Evolutionary conservation across 2,888 invertebrate species (phyloP).

Genomic region (Drosophila leonis): DNA sequence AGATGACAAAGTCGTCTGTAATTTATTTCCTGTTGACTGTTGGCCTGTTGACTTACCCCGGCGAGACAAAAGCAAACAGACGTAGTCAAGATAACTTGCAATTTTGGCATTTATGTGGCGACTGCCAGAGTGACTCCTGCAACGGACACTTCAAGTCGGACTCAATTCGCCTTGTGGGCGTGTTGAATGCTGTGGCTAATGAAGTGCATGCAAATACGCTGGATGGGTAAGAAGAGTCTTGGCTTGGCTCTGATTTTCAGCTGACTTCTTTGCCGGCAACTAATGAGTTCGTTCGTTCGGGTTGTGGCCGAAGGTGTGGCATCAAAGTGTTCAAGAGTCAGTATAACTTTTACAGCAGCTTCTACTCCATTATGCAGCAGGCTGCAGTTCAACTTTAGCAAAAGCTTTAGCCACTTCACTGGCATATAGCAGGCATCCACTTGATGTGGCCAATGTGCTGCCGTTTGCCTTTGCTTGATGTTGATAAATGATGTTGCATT

Average conservation of each 20-base stretch:
- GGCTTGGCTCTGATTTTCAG: slow-evolving; percentile 41
- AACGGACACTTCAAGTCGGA: slow-evolving; percentile 28
- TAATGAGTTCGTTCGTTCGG: slow-evolving; percentile 61
- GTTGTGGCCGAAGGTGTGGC: slow-evolving; percentile 58
- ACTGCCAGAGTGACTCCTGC: slow-evolving; percentile 9
- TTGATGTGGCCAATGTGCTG: slow-evolving; percentile 71
- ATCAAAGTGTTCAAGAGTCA: slow-evolving; percentile 33
- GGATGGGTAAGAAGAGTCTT: slow-evolving; percentile 10
- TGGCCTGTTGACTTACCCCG: slow-evolving; percentile 61
- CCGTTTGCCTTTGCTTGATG: slow-evolving; percentile 66
- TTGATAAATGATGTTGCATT: slow-evolving; percentile 81
- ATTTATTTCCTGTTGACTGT: slow-evolving; percentile 64
- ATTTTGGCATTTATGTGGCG: slow-evolving; percentile 73
- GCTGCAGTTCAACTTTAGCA: slow-evolving; percentile 34
- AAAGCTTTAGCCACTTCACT: slow-evolving; percentile 44
- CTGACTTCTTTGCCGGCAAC: slow-evolving; percentile 39
- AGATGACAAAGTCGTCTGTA: slow-evolving; percentile 76
- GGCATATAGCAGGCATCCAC: slow-evolving; percentile 48
- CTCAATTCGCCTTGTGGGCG: slow-evolving; percentile 43
- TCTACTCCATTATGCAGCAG: slow-evolving; percentile 45
- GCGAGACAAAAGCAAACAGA: slow-evolving; percentile 58
- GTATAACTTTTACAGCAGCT: slow-evolving; percentile 43
- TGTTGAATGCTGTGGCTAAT: slow-evolving; percentile 66
- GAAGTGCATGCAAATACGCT: slow-evolving; percentile 74
- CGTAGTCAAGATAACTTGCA: slow-evolving; percentile 57